Conservation (phyloP, 2,797 vertebrate species). For the Hydrocynus forskahlii region DNA sequence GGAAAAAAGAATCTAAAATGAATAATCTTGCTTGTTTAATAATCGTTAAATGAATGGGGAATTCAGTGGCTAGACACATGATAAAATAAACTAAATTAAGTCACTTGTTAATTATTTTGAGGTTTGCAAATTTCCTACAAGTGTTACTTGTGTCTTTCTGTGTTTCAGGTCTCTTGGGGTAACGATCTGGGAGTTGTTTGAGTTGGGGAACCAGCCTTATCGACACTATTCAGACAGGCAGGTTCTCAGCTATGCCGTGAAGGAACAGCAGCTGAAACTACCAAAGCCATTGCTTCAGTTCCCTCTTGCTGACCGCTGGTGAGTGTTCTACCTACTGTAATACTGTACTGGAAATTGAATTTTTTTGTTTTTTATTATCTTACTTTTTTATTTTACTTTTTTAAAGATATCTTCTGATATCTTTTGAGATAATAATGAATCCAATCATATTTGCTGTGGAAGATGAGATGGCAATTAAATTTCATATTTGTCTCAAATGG, state of each 20-base stretch:
- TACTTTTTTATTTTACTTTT: neutral
- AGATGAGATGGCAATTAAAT: conserved; percentile 9
- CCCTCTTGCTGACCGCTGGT: conserved; percentile 92
- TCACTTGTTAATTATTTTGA: too few relatives aligned
- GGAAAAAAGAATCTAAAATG: neutral
- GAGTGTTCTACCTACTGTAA: conserved; percentile 64
- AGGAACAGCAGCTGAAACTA: conserved; percentile 96
- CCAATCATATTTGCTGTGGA: neutral
- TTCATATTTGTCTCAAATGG: neutral
- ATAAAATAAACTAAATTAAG: too few relatives aligned
- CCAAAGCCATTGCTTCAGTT: conserved; percentile 90
- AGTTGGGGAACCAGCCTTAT: conserved; percentile 93
- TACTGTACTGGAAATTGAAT: neutral
- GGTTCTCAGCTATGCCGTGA: conserved; percentile 92
- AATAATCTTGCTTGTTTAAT: too few relatives aligned
- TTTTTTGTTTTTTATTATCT: neutral
- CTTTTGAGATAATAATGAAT: conserved; percentile 18
- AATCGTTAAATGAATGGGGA: too few relatives aligned
- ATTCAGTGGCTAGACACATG: too few relatives aligned
- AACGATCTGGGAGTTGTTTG: conserved; percentile 96
- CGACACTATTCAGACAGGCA: conserved; percentile 92
- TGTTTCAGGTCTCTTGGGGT: conserved; percentile 90
- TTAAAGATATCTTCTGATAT: too few relatives aligned
- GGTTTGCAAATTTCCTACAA: too few relatives aligned
- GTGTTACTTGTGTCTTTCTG: conserved; percentile 9